Conservation (phyloP, 2,888 invertebrate species). For the Aspidiotus destructor region DNA sequence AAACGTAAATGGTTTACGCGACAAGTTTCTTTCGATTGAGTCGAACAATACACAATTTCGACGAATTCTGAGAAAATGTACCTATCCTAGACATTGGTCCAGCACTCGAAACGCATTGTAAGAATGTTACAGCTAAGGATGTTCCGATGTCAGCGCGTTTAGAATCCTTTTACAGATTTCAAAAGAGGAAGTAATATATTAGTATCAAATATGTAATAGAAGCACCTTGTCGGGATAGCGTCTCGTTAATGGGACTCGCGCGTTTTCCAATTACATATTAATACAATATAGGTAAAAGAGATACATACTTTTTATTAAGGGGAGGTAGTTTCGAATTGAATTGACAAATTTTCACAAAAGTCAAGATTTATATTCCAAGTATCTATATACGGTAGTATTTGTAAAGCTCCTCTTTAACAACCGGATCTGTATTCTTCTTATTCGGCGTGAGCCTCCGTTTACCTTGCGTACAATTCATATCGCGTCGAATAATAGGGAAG, state of each 20-base stretch:
- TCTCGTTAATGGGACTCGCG: not conserved
- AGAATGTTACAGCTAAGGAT: too few relatives aligned
- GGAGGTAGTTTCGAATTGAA: conserved; percentile 7
- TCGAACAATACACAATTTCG: too few relatives aligned
- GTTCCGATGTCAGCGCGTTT: too few relatives aligned
- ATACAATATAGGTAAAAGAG: not conserved
- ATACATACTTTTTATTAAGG: not conserved
- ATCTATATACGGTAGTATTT: not conserved
- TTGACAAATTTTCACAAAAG: conserved; percentile 30
- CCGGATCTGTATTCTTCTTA: conserved; percentile 2
- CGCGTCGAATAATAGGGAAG: not conserved
- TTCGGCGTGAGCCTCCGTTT: not conserved
- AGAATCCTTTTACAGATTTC: not conserved
- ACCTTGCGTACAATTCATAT: not conserved
- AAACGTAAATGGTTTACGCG: too few relatives aligned
- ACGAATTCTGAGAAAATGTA: too few relatives aligned
- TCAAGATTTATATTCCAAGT: conserved; percentile 22
- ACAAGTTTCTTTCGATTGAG: too few relatives aligned
- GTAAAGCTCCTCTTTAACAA: conserved; percentile 4
- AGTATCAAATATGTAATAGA: not conserved
- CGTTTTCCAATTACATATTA: not conserved
- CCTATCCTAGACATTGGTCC: too few relatives aligned
- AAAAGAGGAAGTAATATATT: conserved; percentile 4
- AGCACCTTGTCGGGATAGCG: not conserved
- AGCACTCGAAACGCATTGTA: too few relatives aligned